Base-by-base conservation (phyloP, 64 coral and sea anemone genomes). In the Cladopsammia gracilis region DNA sequence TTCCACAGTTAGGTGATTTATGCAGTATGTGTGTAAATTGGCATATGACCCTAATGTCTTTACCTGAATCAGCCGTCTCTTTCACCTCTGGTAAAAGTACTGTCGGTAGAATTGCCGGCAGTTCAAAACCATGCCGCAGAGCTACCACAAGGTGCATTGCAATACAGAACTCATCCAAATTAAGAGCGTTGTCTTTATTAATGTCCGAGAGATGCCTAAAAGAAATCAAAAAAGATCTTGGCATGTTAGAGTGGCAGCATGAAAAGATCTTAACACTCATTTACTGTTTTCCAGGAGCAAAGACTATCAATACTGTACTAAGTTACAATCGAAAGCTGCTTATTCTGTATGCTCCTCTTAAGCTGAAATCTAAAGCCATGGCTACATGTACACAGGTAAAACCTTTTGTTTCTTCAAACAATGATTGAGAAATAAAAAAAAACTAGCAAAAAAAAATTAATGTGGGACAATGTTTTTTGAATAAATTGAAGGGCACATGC, bases 111-210 rank as follows among this genome's bases (percentile, higher is more conserved):
- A 68, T 87, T 20, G 84, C 12, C 3, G 98, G 98, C 19, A 99
- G 74, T 12, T 99, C 98, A 43, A 99, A 69, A n/a, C 98, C 98
- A 94, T 99, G 98, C 20, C 98, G 87, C 24, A 99, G 19, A 10
- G 98, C 98, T 50, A 99, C 98, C 10, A 99, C 98, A 42, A 99
- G 88, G 83, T 99, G 98, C 98, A 99, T 99, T 12, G 98, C 98
- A 48, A 99, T 99, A 20, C 98, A 99, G 70, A 99, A 99, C 77
- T 99, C 98, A 51, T 90, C 91, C 68, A 99, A 61, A 64, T 99
- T 90, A 7, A 99, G 65, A 49, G 98, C 98, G 89, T 96, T 96
- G 49, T 99, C 98, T 88, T 93, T 96, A 69, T 99, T 96, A 19
- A 99, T 70, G 76, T 99, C 98, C 52, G 98, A 96, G 43, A 99